Evolutionary conservation across 2,888 invertebrate genomes (phyloP).

Genomic region (Epinotia demarniana): DNA sequence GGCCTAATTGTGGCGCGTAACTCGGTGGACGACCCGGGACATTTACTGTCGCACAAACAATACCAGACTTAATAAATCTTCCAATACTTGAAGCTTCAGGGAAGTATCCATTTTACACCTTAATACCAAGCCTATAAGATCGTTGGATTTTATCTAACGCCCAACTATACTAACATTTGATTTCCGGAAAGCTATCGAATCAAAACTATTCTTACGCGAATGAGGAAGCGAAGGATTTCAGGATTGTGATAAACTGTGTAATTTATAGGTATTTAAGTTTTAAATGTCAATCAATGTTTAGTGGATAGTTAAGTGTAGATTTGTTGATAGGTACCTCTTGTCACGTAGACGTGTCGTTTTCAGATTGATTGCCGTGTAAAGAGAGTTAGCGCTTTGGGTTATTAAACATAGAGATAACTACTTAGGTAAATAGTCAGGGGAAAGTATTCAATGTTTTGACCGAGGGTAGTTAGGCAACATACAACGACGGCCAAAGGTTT

Average conservation of each 20-base stretch:
- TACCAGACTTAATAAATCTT: slow-evolving; percentile 73
- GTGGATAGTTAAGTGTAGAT: slow-evolving; percentile 29
- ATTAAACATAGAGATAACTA: background rate
- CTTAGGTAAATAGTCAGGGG: background rate
- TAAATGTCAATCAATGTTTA: slow-evolving; percentile 43
- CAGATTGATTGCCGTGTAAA: slow-evolving; percentile 8
- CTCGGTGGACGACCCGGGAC: slow-evolving; percentile 64
- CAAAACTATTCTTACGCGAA: slow-evolving; percentile 67
- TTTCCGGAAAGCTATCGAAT: slow-evolving; percentile 69
- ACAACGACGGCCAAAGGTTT: background rate
- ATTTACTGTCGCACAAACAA: slow-evolving; percentile 70
- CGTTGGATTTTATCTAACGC: slow-evolving; percentile 40
- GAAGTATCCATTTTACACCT: slow-evolving; percentile 50
- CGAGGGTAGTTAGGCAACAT: background rate
- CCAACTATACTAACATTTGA: slow-evolving; percentile 56
- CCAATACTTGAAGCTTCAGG: slow-evolving; percentile 23
- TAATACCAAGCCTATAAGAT: slow-evolving; percentile 29
- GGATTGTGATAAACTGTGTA: slow-evolving; percentile 57
- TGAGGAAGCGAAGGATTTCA: slow-evolving; percentile 53
- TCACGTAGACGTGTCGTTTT: slow-evolving; percentile 20
- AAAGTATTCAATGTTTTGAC: background rate
- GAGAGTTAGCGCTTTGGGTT: background rate
- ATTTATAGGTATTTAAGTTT: slow-evolving; percentile 49
- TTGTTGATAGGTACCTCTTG: slow-evolving; percentile 32
- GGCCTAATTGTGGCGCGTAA: slow-evolving; percentile 74